phyloP scores from a whole-genome alignment of 2,888 invertebrate genomes.

The Apodemia duryi region DNA sequence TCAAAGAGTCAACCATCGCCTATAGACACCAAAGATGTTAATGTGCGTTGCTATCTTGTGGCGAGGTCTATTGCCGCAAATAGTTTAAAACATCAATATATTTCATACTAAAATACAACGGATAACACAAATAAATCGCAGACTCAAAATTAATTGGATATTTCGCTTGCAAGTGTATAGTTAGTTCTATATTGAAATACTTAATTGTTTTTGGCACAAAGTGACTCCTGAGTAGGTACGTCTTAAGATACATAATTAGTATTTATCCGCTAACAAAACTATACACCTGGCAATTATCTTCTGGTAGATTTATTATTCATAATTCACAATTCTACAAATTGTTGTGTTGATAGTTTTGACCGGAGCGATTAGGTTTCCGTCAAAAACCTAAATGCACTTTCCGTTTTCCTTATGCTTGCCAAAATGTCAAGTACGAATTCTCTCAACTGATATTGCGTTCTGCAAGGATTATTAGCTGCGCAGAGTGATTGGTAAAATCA shows the following conservation, averaged over 20 bases:
- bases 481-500: no score
- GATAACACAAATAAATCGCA: slow-evolving; percentile 13
- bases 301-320: slow-evolving; percentile 24
- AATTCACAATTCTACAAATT: background rate
- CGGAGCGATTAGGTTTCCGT: background rate
- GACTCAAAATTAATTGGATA: slow-evolving; percentile 21
- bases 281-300: slow-evolving; percentile 25
- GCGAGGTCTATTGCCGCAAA: no score
- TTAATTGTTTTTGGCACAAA: slow-evolving; percentile 49
- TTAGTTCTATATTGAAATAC: background rate
- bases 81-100: background rate
- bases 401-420: slow-evolving; percentile 1
- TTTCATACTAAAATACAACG: background rate
- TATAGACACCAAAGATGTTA: no score
- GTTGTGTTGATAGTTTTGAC: slow-evolving; percentile 3
- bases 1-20: no score
- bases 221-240: slow-evolving; percentile 35
- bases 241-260: slow-evolving; percentile 33
- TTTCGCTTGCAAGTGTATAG: background rate
- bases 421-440: background rate
- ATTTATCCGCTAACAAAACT: slow-evolving; percentile 18
- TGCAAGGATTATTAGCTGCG: background rate
- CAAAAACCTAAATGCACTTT: slow-evolving; percentile 5
- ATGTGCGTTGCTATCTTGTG: no score
- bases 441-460: background rate